Conservation (phyloP, 2,113 vertebrate species). For the Erythrocebus patas region DNA sequence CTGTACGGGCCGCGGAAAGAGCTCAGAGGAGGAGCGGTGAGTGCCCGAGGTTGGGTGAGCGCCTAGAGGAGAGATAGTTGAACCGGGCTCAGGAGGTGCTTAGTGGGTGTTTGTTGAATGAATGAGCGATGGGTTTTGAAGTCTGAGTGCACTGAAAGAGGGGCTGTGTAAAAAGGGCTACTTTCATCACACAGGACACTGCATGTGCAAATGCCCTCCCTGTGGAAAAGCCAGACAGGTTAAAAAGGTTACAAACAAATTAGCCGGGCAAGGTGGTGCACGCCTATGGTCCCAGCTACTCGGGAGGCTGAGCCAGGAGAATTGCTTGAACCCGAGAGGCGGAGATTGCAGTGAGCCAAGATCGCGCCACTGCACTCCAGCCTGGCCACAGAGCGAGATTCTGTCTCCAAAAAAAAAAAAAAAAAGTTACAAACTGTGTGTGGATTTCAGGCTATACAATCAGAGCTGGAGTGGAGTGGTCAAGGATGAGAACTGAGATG, state of each 20-base stretch:
- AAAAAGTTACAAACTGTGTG: background rate
- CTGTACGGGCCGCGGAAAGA: rapidly evolving
- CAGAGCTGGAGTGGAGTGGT: background rate
- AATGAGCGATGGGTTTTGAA: background rate
- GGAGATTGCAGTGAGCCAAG: too few relatives aligned
- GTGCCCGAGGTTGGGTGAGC: background rate
- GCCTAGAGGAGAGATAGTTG: background rate
- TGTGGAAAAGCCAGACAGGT: background rate
- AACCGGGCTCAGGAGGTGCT: background rate
- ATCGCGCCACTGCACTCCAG: too few relatives aligned
- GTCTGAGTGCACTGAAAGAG: background rate
- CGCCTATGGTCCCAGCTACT: too few relatives aligned
- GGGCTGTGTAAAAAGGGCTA: background rate
- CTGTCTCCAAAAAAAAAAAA: too few relatives aligned
- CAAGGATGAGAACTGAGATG: background rate
- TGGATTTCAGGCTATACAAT: background rate
- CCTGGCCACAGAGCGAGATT: too few relatives aligned
- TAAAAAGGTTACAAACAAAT: background rate
- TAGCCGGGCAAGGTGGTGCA: too few relatives aligned
- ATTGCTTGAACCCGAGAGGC: too few relatives aligned
- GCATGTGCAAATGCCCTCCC: background rate
- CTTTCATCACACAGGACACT: background rate
- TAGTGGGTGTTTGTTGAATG: background rate
- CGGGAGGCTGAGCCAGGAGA: too few relatives aligned
- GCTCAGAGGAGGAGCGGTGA: background rate